Percentiles rank a stretch among this genome's conserved stretches.
Evolutionary conservation across 2,888 invertebrate genomes (phyloP).

Genomic region (Protophormia terraenovae): DNA sequence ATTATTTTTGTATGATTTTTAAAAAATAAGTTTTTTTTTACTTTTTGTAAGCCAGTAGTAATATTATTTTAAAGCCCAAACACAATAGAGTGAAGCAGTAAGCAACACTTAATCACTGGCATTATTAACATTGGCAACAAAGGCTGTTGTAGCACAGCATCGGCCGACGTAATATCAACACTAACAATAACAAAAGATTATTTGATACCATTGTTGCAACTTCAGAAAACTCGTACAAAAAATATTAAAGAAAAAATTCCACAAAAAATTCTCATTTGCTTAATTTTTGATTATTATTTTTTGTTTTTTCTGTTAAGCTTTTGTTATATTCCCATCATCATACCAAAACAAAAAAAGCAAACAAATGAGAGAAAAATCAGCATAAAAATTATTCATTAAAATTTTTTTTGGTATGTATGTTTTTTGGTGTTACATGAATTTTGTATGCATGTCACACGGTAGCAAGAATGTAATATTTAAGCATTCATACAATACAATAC

Average conservation of each 20-base stretch:
- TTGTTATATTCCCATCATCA: slow-evolving; percentile 27
- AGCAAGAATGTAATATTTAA: slow-evolving; percentile 47
- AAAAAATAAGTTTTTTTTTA: background rate
- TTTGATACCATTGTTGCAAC: slow-evolving; percentile 48
- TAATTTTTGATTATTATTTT: slow-evolving; percentile 54
- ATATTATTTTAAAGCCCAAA: slow-evolving; percentile 49
- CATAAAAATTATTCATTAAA: slow-evolving; percentile 58
- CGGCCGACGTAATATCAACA: background rate
- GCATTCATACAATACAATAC: slow-evolving; percentile 40
- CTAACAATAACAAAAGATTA: slow-evolving; percentile 46
- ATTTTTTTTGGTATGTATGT: slow-evolving; percentile 13
- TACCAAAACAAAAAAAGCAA: slow-evolving; percentile 5
- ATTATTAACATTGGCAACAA: slow-evolving; percentile 54
- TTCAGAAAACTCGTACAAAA: background rate
- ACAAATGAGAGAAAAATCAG: too few relatives aligned
- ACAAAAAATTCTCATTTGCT: slow-evolving; percentile 57
- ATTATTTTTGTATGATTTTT: slow-evolving; percentile 19
- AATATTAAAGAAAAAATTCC: background rate
- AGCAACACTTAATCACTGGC: slow-evolving; percentile 52
- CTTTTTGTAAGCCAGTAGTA: slow-evolving; percentile 8
- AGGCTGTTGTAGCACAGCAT: slow-evolving; percentile 1
- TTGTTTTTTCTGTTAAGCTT: slow-evolving; percentile 12
- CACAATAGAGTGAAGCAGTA: slow-evolving; percentile 37
- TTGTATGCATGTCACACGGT: slow-evolving; percentile 66
- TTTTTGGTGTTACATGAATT: slow-evolving; percentile 54